A percentile compares a stretch with the other conserved stretches of the same genome.
phyloP scores from a whole-genome alignment of 2,888 invertebrate genomes.

The Empis stercorea region DNA sequence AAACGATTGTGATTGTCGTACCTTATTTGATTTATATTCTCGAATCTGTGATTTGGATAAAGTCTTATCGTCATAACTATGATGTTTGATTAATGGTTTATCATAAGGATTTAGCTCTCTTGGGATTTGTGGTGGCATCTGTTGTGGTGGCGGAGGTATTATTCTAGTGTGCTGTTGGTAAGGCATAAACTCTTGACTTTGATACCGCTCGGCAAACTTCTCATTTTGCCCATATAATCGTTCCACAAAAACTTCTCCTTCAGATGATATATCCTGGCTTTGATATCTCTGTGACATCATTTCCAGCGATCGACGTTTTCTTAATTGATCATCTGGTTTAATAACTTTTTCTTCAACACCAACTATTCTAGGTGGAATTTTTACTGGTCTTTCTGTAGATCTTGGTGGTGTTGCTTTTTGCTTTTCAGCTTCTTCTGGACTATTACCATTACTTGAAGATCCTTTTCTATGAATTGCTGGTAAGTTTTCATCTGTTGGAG shows the following conservation, averaged over 20 bases:
- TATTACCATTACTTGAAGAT: slow-evolving; percentile 20
- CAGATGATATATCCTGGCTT: slow-evolving; percentile 45
- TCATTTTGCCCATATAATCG: slow-evolving; percentile 49
- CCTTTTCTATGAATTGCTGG: slow-evolving; percentile 29
- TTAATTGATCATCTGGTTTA: slow-evolving; percentile 23
- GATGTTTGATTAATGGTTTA: slow-evolving; percentile 48
- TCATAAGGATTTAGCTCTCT: slow-evolving; percentile 39
- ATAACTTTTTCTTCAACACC: slow-evolving; percentile 18
- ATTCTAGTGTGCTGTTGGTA: slow-evolving; percentile 23
- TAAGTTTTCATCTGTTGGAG: slow-evolving; percentile 26
- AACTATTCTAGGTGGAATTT: slow-evolving; percentile 32
- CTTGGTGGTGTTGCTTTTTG: slow-evolving; percentile 15
- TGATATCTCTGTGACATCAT: slow-evolving; percentile 44
- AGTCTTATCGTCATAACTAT: slow-evolving; percentile 52
- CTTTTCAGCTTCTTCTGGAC: slow-evolving; percentile 19
- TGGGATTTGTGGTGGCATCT: slow-evolving; percentile 24
- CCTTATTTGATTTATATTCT: slow-evolving; percentile 47
- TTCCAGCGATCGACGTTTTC: slow-evolving; percentile 39
- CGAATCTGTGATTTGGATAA: slow-evolving; percentile 50
- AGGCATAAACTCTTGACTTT: slow-evolving; percentile 49
- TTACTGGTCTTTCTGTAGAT: slow-evolving; percentile 34
- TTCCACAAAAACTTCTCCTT: slow-evolving; percentile 39
- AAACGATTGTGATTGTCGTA: slow-evolving; percentile 50
- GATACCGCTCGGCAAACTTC: slow-evolving; percentile 49
- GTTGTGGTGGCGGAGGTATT: slow-evolving; percentile 7